Conservation (phyloP, 2,797 vertebrate species). For the Gambusia yucatana region DNA sequence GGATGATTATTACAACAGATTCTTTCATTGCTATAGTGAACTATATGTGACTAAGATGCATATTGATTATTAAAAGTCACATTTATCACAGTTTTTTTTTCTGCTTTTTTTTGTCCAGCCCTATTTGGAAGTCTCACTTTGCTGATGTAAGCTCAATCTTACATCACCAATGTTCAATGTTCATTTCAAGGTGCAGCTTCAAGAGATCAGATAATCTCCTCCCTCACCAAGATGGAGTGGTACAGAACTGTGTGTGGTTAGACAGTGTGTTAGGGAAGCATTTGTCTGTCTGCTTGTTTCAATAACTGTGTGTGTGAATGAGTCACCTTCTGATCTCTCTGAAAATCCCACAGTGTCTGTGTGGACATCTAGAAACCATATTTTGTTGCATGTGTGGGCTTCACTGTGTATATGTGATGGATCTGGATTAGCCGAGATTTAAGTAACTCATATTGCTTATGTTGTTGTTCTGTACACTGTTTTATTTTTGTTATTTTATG, state of each 20-base stretch:
- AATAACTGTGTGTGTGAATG: conserved; percentile 46
- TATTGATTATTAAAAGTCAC: neutral
- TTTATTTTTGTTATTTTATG: conserved; percentile 45
- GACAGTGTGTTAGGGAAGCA: conserved; percentile 41
- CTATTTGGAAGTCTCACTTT: conserved; percentile 29
- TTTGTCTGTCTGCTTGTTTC: conserved; percentile 42
- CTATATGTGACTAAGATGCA: neutral
- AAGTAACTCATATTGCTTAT: conserved; percentile 25
- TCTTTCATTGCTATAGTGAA: neutral
- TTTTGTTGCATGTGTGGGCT: conserved; percentile 22
- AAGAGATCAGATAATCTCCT: conserved; percentile 54
- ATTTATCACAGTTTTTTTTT: neutral
- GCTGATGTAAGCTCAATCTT: conserved; percentile 37
- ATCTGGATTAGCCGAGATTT: conserved; percentile 27
- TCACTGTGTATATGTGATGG: conserved; percentile 41
- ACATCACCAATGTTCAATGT: conserved; percentile 7
- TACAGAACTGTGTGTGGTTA: conserved; percentile 19
- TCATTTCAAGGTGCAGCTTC: conserved; percentile 53
- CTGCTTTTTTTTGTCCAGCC: neutral
- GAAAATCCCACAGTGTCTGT: conserved; percentile 36
- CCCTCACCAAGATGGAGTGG: conserved; percentile 43
- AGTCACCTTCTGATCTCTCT: conserved; percentile 55
- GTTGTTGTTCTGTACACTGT: conserved; percentile 18
- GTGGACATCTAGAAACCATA: conserved; percentile 32
- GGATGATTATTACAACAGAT: neutral